Base-by-base conservation (phyloP, 2,113 vertebrate species). In the Pogona vitticeps region DNA sequence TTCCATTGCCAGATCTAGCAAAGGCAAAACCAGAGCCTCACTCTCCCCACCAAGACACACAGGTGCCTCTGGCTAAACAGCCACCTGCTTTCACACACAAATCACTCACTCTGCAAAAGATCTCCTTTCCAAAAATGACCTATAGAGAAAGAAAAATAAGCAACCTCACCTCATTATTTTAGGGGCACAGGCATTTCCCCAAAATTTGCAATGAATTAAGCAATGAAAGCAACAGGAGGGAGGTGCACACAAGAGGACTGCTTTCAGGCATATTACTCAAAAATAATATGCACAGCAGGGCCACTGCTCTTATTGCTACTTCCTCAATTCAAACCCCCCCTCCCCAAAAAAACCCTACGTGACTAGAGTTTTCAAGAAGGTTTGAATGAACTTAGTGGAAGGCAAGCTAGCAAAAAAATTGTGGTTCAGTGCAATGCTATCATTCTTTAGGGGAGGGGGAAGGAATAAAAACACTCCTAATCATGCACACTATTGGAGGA, bases 321-420 rank as follows among this genome's bases (percentile, higher is more conserved):
- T n/a, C n/a, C n/a, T n/a, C 70, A 81, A 82, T 75, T 82, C n/a
- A n/a, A 82, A 87, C 76, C n/a, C 70, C 46, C 46, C 46, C 46
- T 10, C 46, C 46, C 56, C 6, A 28, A 68, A 68, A 38, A 80
- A 52, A 36, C 28, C 59, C 14, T 38, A 61, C 21, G n/a, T 73
- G 68, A 71, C 71, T 28, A 59, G 77, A 58, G 38, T 52, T 21
- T 28, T 61, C 52, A 80, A 83, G 14, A 63, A 58, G 75, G 70
- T 59, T 31, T 87, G 58, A 82, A 33, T 28, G 58, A 76, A 65
- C 79, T 67, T 31, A 56, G 3, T 38, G 26, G 40, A 63, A 72
- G 31, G 82, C 68, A 31, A 75, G 56, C 71, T 21, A 84, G 40
- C 68, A 88, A 78, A 31, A 38, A n/a, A 59, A 38, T 40, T 14